Evolutionary conservation across 1,140 invertebrate genomes (phyloP).

Genomic region (Lepidurus packardi): DNA sequence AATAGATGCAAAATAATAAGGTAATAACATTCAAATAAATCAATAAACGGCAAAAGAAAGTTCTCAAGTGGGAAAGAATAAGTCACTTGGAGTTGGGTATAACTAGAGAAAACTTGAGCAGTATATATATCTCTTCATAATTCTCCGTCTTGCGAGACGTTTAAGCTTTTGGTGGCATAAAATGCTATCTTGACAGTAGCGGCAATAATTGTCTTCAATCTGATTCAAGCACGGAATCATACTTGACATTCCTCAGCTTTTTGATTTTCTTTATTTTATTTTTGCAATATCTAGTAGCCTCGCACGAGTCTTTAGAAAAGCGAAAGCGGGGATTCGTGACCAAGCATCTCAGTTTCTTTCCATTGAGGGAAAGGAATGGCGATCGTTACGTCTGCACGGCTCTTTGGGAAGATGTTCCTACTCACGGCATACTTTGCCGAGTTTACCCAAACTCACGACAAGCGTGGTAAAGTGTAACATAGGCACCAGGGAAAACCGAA

Average conservation of each 20-base stretch:
- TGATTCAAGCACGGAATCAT: slow-evolving; percentile 10
- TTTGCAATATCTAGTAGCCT: neutral
- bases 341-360: neutral
- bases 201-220: neutral
- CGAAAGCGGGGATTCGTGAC: slow-evolving; percentile 4
- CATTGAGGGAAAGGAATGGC: neutral
- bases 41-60: too few relatives aligned
- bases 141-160: neutral
- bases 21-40: too few relatives aligned
- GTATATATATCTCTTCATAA: neutral
- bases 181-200: neutral
- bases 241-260: neutral
- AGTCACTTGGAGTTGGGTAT: too few relatives aligned
- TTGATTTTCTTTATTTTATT: neutral
- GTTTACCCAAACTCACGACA: neutral
- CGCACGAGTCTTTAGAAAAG: neutral
- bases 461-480: neutral
- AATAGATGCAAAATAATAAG: too few relatives aligned
- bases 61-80: too few relatives aligned
- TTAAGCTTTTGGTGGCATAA: neutral
- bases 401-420: neutral
- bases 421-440: neutral
- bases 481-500: neutral
- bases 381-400: slow-evolving; percentile 4
- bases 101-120: too few relatives aligned